Evolutionary conservation across 2,797 vertebrate genomes (phyloP), one percentile per base, ranked within the genome.

Genomic region (Pipistrellus kuhlii): DNA sequence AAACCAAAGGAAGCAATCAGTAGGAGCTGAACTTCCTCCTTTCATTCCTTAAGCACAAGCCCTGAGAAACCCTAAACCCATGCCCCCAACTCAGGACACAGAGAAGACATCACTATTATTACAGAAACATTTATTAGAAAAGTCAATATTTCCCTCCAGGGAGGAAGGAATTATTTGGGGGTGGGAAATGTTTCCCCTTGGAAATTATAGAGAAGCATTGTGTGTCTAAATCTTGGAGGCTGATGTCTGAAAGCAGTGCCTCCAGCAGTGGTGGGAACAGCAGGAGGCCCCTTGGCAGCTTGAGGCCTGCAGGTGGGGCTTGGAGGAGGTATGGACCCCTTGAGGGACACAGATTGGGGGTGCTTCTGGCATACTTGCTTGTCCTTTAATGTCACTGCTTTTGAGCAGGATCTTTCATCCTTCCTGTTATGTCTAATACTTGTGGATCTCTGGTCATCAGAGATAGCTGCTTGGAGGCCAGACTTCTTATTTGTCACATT

Each of bases 221-320:
- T 17, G 1, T n/a, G 62, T 8, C 62, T n/a, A 8, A 64, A 64
- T n/a, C 0, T 2, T n/a, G 14, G 14, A 64, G 27, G 0, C 7
- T 15, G 62, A 2, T n/a, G 11, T 53, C 12, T 68, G 35, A 44
- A 41, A n/a, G 25, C 0, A 17, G 21, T 25, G 35, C 23, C 20
- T 11, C 46, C 0, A 2, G 6, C 13, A 38, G 17, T 55, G 14
- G 4, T 71, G 62, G 30, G 62, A n/a, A n/a, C 14, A n/a, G 13
- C 62, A 64, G 27, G 30, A n/a, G 62, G 62, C 30, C 14, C 30
- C 30, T 64, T 30, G 62, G 7, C 15, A 64, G 62, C 62, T n/a
- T n/a, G 62, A 64, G 62, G 30, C 30, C 14, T 64, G 62, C 14
- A 64, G 62, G 14, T 64, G 62, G 62, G 30, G 30, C 62, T 64